Evolutionary conservation across 2,888 invertebrate genomes (phyloP).

Genomic region (Polylopha cassiicola): DNA sequence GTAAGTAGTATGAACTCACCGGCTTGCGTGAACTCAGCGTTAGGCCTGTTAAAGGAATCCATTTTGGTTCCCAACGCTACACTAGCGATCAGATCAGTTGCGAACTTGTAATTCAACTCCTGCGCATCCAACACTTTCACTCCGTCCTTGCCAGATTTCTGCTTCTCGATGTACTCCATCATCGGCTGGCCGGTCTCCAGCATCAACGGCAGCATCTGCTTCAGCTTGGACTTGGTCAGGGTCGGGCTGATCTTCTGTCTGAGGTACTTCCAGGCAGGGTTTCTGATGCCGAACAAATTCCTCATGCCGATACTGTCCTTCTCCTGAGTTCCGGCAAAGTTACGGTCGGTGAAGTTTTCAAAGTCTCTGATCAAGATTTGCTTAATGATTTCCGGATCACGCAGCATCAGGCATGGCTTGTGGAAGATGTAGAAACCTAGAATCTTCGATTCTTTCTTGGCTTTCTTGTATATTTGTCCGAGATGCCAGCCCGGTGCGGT

Average conservation of each 20-base stretch:
- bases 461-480: conserved; percentile 25
- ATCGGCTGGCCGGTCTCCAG: conserved; percentile 29
- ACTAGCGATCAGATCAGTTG: conserved; percentile 31
- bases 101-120: conserved; percentile 30
- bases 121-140: conserved; percentile 25
- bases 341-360: conserved; percentile 29
- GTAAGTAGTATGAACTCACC: conserved; percentile 25
- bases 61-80: conserved; percentile 30
- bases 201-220: conserved; percentile 30
- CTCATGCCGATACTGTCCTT: conserved; percentile 34
- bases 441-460: conserved; percentile 24
- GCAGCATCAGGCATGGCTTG: conserved; percentile 32
- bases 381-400: conserved; percentile 32
- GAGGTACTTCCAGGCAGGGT: conserved; percentile 32
- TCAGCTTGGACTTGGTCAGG: conserved; percentile 25
- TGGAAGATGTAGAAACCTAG: conserved; percentile 35
- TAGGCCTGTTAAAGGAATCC: conserved; percentile 27
- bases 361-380: conserved; percentile 31
- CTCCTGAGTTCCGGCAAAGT: conserved; percentile 30
- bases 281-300: conserved; percentile 31
- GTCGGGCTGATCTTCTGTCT: conserved; percentile 31
- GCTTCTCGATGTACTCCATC: conserved; percentile 26
- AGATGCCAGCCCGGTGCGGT: conserved; percentile 32
- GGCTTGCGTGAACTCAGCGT: conserved; percentile 28
- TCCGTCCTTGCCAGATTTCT: not conserved